Evolutionary conservation across 2,888 invertebrate species (phyloP), one percentile per base, ranked within the genome.

Genomic region (Melieria picta): DNA sequence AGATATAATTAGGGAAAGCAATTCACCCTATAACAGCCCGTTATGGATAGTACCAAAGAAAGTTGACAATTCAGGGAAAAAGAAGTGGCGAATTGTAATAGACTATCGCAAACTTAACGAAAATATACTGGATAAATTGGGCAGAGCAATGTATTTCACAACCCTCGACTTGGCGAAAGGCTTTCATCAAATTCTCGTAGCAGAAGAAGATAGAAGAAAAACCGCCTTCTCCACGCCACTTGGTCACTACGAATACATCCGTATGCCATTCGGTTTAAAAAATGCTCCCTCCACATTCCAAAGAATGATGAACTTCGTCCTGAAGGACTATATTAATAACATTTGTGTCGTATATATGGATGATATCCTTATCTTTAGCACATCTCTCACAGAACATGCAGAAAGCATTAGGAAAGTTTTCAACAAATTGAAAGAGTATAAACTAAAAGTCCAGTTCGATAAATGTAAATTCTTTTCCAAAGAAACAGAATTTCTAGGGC

Each of bases 321-420:
- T 70, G 7, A 47, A 16, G 3, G 48, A 58, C 3, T 55, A 13
- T 45, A 62, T 62, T 16, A 63, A 63, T 45, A 56, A 56, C 46
- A 42, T 60, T 10, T 67, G 60, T 10, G 57, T 64, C 46, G 47
- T 67, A 48, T 67, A 67, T 47, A 46, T 67, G n/a, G 67, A 67
- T 30, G 48, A 67, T 57, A 67, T 67, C 3, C 58, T 67, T 11
- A 58, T 67, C 13, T 61, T 61, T 50, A 43, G 50, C 7, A 60
- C 61, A 6, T 46, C 30, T 5, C 50, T 68, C 9, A 16, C 42
- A 43, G 68, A 68, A 43, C 68, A 68, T 62, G 42, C 30, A 16
- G 60, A 5, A 5, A 60, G 43, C 43, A 30, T 46, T 50, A 45
- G 46, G 46, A 5, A 46, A 46, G 46, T 65, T 45, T 45, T 65